These are phyloP conservation scores for Panthera tigris DNA, from an alignment of 2,113 vertebrate species.

Conservation along the genomic window DNA sequence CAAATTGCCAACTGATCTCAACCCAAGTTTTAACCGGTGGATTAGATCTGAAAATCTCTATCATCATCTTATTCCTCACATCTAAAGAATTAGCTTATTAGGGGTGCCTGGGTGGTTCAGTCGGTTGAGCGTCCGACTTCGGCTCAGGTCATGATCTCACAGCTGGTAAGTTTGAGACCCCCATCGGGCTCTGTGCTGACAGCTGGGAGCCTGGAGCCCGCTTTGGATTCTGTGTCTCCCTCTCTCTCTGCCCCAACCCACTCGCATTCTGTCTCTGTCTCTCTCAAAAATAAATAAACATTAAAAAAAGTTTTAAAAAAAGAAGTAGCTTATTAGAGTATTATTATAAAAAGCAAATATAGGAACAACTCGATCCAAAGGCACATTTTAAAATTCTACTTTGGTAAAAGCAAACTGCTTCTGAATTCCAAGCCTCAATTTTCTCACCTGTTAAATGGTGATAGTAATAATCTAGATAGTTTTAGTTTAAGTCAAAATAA, in stretches of 20 bases:
- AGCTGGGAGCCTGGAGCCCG: too few species aligned
- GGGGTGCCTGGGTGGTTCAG: neutral
- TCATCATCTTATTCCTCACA: neutral
- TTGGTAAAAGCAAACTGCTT: constrained; percentile 1
- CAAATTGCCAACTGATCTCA: neutral
- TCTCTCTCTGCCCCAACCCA: too few species aligned
- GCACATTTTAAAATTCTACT: neutral
- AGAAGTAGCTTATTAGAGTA: neutral
- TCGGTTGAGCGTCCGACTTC: too few species aligned
- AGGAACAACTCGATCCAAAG: neutral
- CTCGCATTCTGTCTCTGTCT: too few species aligned
- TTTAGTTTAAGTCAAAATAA: neutral
- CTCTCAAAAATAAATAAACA: too few species aligned
- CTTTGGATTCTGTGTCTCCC: too few species aligned
- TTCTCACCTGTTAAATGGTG: neutral
- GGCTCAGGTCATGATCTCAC: too few species aligned
- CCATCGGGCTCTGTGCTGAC: too few species aligned
- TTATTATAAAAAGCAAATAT: neutral
- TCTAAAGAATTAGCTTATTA: neutral
- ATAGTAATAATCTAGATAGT: neutral
- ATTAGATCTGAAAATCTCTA: neutral
- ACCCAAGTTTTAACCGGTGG: neutral
- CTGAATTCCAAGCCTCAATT: neutral
- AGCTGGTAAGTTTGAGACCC: too few species aligned
- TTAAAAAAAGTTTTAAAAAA: too few species aligned